phyloP scores from a whole-genome alignment of 2,888 invertebrate species.

The Pherbina coryleti region DNA sequence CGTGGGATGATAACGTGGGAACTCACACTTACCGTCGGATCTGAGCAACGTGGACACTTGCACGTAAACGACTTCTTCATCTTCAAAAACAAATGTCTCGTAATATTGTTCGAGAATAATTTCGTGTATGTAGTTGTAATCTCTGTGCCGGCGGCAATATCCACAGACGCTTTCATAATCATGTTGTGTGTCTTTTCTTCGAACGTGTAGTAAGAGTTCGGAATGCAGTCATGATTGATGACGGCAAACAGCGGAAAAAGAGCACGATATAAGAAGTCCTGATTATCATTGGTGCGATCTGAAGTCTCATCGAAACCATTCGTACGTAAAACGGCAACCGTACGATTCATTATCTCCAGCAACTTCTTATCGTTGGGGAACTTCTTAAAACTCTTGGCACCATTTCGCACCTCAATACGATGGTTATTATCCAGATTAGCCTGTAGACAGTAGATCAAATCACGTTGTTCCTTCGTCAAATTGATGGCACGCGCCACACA shows the following conservation, averaged over 20 bases:
- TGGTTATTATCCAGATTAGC: conserved; percentile 66
- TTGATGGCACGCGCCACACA: conserved; percentile 64
- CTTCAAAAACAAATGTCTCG: conserved; percentile 75
- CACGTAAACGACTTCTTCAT: conserved; percentile 79
- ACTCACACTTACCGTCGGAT: conserved; percentile 74
- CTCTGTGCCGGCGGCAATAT: conserved; percentile 76
- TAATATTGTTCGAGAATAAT: conserved; percentile 77
- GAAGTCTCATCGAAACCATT: conserved; percentile 67
- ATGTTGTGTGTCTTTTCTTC: conserved; percentile 74
- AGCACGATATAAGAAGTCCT: conserved; percentile 72
- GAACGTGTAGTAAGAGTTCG: conserved; percentile 80
- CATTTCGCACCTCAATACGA: conserved; percentile 64
- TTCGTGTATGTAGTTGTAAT: conserved; percentile 81
- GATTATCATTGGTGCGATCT: conserved; percentile 62
- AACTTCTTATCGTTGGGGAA: conserved; percentile 66
- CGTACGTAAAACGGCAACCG: conserved; percentile 67
- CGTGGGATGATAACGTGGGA: too few relatives aligned
- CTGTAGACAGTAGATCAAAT: conserved; percentile 66
- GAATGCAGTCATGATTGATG: conserved; percentile 80
- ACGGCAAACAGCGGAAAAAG: conserved; percentile 78
- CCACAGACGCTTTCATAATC: conserved; percentile 73
- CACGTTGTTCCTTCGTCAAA: conserved; percentile 63
- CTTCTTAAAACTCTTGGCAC: conserved; percentile 63
- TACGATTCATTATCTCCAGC: conserved; percentile 65
- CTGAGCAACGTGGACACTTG: conserved; percentile 76